These are phyloP conservation scores for Pterostichus madidus DNA, from an alignment of 2,888 invertebrate species.

Conservation along the genomic window DNA sequence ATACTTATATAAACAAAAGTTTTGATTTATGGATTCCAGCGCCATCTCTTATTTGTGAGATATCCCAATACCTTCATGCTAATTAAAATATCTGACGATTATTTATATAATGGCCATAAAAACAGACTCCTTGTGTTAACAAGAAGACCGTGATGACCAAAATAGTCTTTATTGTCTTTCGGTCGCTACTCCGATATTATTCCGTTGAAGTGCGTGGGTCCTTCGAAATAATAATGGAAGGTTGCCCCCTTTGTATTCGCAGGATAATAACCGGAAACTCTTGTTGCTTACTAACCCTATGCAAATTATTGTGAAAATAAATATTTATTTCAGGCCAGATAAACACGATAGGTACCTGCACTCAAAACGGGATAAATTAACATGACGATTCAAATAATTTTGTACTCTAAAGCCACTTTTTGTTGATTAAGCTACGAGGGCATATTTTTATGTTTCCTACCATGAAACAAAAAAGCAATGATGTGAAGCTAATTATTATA, in stretches of 20 bases:
- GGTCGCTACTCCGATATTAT: slow-evolving; percentile 44
- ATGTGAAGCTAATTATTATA: too few relatives aligned
- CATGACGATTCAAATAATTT: neutral
- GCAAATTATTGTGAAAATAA: slow-evolving; percentile 33
- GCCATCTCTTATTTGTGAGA: too few relatives aligned
- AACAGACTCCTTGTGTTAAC: slow-evolving; percentile 5
- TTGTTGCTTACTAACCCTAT: slow-evolving; percentile 29
- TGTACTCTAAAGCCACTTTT: neutral
- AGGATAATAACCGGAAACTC: slow-evolving; percentile 45
- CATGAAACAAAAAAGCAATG: too few relatives aligned
- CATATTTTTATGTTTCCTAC: too few relatives aligned
- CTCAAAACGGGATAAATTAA: neutral
- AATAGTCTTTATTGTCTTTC: slow-evolving; percentile 45
- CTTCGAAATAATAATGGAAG: slow-evolving; percentile 54
- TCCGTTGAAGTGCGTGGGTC: slow-evolving; percentile 36
- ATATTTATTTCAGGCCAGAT: slow-evolving; percentile 39
- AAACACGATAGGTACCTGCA: neutral
- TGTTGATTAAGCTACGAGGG: too few relatives aligned
- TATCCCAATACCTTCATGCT: too few relatives aligned
- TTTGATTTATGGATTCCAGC: too few relatives aligned
- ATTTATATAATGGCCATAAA: neutral
- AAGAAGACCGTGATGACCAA: slow-evolving; percentile 35
- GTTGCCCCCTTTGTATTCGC: slow-evolving; percentile 35
- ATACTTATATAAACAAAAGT: too few relatives aligned
- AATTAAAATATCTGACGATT: too few relatives aligned